Evolutionary conservation across 2,797 vertebrate species (phyloP).

Genomic region (Coilia nasus): DNA sequence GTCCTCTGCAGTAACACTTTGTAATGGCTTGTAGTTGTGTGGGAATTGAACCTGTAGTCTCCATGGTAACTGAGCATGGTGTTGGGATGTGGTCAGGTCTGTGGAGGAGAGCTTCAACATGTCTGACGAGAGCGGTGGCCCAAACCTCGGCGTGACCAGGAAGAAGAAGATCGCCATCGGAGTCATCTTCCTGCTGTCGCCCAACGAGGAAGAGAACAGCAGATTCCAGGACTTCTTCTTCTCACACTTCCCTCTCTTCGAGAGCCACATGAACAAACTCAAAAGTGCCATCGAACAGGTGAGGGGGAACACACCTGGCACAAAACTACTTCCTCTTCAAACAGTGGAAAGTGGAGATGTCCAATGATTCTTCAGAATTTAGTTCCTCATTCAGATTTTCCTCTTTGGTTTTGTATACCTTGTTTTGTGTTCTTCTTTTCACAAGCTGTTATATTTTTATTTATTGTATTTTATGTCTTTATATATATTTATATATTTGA

Average conservation of each 20-base stretch:
- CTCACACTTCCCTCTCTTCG: slow-evolving; percentile 98
- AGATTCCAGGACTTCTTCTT: slow-evolving; percentile 99
- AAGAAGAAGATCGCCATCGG: slow-evolving; percentile 99
- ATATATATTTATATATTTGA: neutral
- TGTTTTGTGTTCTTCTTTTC: neutral
- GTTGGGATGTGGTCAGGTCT: slow-evolving; percentile 78
- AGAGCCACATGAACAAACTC: slow-evolving; percentile 99
- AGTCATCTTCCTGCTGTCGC: slow-evolving; percentile 92
- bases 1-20: neutral
- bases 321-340: neutral
- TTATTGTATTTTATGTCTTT: neutral
- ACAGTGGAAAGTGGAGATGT: too few species aligned
- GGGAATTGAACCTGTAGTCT: neutral
- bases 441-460: too few species aligned
- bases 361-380: too few species aligned
- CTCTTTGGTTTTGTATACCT: too few species aligned
- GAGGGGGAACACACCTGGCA: slow-evolving; percentile 30
- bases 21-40: neutral
- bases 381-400: too few species aligned
- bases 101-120: slow-evolving; percentile 98
- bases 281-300: slow-evolving; percentile 98
- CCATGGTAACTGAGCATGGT: neutral
- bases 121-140: slow-evolving; percentile 91
- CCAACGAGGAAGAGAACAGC: slow-evolving; percentile 87
- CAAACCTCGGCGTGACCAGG: slow-evolving; percentile 85